These are phyloP conservation scores for Protodeltote pygarga DNA, from an alignment of 2,888 invertebrate species.

Conservation along the genomic window DNA sequence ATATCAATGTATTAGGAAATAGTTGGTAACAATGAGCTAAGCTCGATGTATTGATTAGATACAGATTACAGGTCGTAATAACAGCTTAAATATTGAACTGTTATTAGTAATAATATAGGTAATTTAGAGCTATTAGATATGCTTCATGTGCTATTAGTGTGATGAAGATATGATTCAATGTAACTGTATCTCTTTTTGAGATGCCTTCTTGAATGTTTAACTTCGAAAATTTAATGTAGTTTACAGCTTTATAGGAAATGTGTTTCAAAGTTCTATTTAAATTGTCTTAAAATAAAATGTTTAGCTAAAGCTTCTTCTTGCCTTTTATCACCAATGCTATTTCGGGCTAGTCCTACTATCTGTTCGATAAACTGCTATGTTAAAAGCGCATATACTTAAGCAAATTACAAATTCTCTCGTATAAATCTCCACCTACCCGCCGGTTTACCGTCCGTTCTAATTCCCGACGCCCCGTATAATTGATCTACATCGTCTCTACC, in stretches of 20 bases:
- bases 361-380: slow-evolving; percentile 3
- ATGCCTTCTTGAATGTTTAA: too few species aligned
- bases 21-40: slow-evolving; percentile 4
- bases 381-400: slow-evolving; percentile 39
- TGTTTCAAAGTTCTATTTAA: too few species aligned
- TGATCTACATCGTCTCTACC: slow-evolving; percentile 62
- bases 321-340: too few species aligned
- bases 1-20: slow-evolving; percentile 14
- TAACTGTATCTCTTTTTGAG: too few species aligned
- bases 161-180: too few species aligned
- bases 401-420: slow-evolving; percentile 49
- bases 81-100: background rate
- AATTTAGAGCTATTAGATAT: too few species aligned
- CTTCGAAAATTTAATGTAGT: too few species aligned
- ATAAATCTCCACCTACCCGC: slow-evolving; percentile 65
- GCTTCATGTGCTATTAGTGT: too few species aligned
- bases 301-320: too few species aligned
- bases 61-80: background rate
- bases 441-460: slow-evolving; percentile 60
- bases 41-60: background rate
- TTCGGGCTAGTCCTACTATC: too few species aligned
- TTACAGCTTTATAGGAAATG: too few species aligned
- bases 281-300: too few species aligned
- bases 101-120: background rate
- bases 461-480: slow-evolving; percentile 63